These are phyloP conservation scores for Chrysotoxum bicinctum DNA, from an alignment of 2,888 invertebrate species.

Conservation along the genomic window DNA sequence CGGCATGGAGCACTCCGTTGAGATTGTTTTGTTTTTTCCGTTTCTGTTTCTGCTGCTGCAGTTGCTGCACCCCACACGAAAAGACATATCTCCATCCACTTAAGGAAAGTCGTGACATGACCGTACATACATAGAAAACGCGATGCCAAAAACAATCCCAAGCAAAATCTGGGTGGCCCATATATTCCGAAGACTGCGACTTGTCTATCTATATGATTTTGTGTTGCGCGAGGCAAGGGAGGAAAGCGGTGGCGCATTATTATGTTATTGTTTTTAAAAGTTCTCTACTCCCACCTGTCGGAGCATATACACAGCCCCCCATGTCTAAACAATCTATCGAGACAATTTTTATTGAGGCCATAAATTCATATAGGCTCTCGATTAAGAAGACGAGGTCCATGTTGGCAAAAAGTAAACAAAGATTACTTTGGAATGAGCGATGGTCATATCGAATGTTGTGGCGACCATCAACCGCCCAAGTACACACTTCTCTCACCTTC, in stretches of 20 bases:
- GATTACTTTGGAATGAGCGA: constrained; percentile 49
- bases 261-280: constrained; percentile 13
- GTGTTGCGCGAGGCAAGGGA: background rate
- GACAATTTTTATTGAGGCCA: constrained; percentile 45
- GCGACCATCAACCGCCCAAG: constrained; percentile 37
- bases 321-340: constrained; percentile 17
- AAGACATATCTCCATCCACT: constrained; percentile 57
- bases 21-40: background rate
- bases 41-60: background rate
- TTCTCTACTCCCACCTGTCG: constrained; percentile 21
- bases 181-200: constrained; percentile 4
- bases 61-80: constrained; percentile 6
- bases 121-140: constrained; percentile 27
- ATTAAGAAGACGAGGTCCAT: background rate
- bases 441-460: constrained; percentile 50
- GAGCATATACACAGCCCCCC: background rate
- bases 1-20: background rate
- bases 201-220: background rate
- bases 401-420: constrained; percentile 7
- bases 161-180: constrained; percentile 66
- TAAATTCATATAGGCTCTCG: constrained; percentile 39
- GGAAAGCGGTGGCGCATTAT: background rate
- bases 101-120: constrained; percentile 68
- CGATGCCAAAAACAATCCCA: constrained; percentile 49
- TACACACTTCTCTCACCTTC: constrained; percentile 48